Conservation (phyloP, 2,797 vertebrate genomes). For the Argya squamiceps region DNA sequence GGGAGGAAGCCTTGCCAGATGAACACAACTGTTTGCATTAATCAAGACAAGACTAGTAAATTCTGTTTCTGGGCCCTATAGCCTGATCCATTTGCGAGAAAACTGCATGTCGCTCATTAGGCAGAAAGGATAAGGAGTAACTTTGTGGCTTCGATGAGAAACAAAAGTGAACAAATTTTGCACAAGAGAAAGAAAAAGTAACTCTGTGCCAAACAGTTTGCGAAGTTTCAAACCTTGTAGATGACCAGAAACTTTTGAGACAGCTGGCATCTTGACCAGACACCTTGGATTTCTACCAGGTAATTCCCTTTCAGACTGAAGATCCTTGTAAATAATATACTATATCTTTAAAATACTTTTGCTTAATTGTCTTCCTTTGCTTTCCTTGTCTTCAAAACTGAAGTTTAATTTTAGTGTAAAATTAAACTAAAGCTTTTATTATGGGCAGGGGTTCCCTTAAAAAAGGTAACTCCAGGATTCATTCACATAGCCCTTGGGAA, state of each 20-base stretch:
- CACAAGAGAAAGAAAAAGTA: not conserved
- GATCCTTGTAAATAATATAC: not conserved
- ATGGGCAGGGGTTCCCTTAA: not conserved
- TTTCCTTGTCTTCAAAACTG: not conserved
- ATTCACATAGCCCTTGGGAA: not conserved
- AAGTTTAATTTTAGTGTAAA: not conserved
- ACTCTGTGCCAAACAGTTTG: not conserved
- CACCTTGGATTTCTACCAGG: not conserved
- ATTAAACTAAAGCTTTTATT: not conserved
- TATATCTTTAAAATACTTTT: not conserved
- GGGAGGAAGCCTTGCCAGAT: slow-evolving; percentile 19
- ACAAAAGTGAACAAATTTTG: not conserved
- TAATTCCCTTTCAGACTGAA: not conserved
- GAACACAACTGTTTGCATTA: not conserved
- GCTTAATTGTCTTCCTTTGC: not conserved
- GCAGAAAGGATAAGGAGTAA: not conserved
- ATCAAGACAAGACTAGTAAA: not conserved
- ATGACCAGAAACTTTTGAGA: not conserved
- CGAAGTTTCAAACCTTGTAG: not conserved
- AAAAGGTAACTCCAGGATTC: not conserved
- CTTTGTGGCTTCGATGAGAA: not conserved
- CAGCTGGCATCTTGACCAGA: not conserved
- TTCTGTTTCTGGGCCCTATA: not conserved
- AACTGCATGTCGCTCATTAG: not conserved
- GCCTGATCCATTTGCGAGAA: not conserved